These are phyloP conservation scores for Polydesmus complanatus DNA, from an alignment of 2,888 invertebrate species.

Conservation along the genomic window DNA sequence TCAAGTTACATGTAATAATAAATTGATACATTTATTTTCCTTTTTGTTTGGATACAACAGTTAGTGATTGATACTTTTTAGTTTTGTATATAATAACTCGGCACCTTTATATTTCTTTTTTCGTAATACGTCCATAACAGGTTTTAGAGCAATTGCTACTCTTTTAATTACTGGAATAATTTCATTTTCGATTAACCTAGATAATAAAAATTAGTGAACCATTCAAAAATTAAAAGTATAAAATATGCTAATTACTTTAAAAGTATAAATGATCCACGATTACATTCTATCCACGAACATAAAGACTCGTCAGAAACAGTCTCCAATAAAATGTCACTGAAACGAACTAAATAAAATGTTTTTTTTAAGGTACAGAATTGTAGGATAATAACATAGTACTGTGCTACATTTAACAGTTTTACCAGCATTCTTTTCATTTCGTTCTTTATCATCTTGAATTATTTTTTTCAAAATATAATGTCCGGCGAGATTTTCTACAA, in stretches of 20 bases:
- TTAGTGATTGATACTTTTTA: too few species aligned
- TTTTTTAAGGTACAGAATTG: neutral
- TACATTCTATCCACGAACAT: slow-evolving; percentile 7
- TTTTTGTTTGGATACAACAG: too few species aligned
- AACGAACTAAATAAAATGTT: neutral
- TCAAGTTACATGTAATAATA: too few species aligned
- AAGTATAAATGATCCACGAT: slow-evolving; percentile 7
- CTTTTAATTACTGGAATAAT: slow-evolving; percentile 1
- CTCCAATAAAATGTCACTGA: slow-evolving; percentile 1
- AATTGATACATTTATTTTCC: too few species aligned
- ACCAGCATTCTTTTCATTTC: neutral
- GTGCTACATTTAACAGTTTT: neutral
- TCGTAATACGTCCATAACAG: neutral
- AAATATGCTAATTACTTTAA: neutral
- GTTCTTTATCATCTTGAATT: slow-evolving; percentile 6
- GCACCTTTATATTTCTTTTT: slow-evolving; percentile 6
- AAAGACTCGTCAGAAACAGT: neutral
- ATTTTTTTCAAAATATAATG: slow-evolving; percentile 5
- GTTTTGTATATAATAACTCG: slow-evolving; percentile 5
- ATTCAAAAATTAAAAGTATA: neutral
- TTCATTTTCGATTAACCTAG: slow-evolving; percentile 6
- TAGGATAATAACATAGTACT: neutral
- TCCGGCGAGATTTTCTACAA: slow-evolving; percentile 7
- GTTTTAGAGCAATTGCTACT: neutral
- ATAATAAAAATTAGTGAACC: neutral